Evolutionary conservation across 37 sponge, comb jelly and placozoan species (phyloP), one percentile per base, ranked within the genome.

Genomic region (Petrosia ficiformis): DNA sequence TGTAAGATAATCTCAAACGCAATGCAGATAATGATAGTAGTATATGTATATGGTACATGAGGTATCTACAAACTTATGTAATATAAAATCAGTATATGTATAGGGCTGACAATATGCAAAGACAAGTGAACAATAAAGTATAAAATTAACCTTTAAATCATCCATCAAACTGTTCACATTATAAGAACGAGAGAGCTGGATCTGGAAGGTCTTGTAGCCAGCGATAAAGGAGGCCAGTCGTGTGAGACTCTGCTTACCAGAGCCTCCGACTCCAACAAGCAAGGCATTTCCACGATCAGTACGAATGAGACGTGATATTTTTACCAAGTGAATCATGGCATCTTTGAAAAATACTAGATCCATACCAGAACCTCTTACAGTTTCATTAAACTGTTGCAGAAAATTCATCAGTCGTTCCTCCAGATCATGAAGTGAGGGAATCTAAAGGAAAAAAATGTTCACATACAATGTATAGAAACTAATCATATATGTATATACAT

Each of bases 301-400:
- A 16, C 97, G 96, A 57, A 99, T 93, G 78, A 99, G 85, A 52
- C 99, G 94, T 4, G 99, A 99, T 52, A 99, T 91, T 79, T 90
- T 93, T 16, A 96, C 75, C 26, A 99, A 86, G 70, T 99, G 99
- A 24, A 99, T 88, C 88, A 95, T 93, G 44, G 99, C 99, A 70
- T 99, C 99, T 58, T 95, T 95, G 92, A 99, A 99, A 90, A 99
- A 99, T 48, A 99, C 99, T 33, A 99, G 90, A 59, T 99, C 99
- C 99, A 99, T 93, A 16, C 94, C 97, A 32, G 99, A 73, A 26
- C 99, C 99, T 39, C 99, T 75, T 0, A 99, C 86, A 22, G 94
- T 95, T 72, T 99, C 96, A 80, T 99, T 99, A 81, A 85, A 99
- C 79, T 93, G 94, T 64, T 60, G 72, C 73, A 93, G 75, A 75